These are phyloP conservation scores for Maniola hyperantus DNA, from an alignment of 2,888 invertebrate species.

Conservation along the genomic window DNA sequence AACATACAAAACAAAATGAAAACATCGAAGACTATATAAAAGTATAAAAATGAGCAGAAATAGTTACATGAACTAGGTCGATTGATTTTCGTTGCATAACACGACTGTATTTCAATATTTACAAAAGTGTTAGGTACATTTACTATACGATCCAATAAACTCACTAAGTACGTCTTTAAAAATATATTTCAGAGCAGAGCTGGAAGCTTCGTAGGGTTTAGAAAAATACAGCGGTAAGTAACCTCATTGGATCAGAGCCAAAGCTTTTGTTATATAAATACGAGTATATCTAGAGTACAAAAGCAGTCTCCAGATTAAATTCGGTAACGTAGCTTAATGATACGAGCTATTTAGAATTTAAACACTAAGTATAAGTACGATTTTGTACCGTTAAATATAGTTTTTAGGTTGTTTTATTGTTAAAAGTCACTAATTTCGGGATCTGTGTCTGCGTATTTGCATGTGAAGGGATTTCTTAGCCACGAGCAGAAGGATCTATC, in stretches of 20 bases:
- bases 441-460: conserved; percentile 89
- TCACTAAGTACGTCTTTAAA: conserved; percentile 47
- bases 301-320: conserved; percentile 84
- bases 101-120: conserved; percentile 53
- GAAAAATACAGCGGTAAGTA: conserved; percentile 80
- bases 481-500: conserved; percentile 89
- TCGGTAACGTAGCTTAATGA: conserved; percentile 81
- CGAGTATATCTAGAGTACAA: conserved; percentile 76
- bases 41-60: conserved; percentile 77
- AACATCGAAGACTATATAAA: conserved; percentile 63
- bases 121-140: conserved; percentile 51
- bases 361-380: conserved; percentile 46
- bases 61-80: conserved; percentile 48
- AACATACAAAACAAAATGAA: conserved; percentile 46
- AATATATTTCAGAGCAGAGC: conserved; percentile 57
- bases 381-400: conserved; percentile 39
- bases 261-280: conserved; percentile 73
- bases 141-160: conserved; percentile 44
- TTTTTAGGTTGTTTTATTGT: conserved; percentile 42
- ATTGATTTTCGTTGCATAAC: conserved; percentile 55
- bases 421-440: conserved; percentile 86
- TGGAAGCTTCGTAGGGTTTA: conserved; percentile 66
- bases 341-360: conserved; percentile 64
- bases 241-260: conserved; percentile 70
- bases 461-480: conserved; percentile 89